Conservation (phyloP, 1,140 invertebrate species). For the Philotrypesis tridentata region DNA sequence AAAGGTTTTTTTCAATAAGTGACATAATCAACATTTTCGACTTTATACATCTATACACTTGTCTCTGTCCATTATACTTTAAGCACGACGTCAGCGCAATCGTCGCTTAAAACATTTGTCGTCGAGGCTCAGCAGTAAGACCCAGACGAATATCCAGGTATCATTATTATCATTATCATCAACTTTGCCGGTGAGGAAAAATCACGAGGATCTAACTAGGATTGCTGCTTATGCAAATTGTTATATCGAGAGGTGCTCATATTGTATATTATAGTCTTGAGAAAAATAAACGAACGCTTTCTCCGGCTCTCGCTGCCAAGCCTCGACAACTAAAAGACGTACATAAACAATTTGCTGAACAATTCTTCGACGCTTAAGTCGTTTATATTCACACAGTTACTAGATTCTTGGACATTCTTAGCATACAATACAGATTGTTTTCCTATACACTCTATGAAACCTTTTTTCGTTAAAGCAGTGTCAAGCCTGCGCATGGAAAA, state of each 20-base stretch:
- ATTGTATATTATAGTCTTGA: not conserved
- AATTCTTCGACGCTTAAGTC: slow-evolving; percentile 20
- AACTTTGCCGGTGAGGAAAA: not conserved
- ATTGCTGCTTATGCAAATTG: not conserved
- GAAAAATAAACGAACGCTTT: not conserved
- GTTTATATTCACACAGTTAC: slow-evolving; percentile 35
- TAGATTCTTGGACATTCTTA: slow-evolving; percentile 36
- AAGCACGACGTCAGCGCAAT: slow-evolving; percentile 13
- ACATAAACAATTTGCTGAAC: slow-evolving; percentile 41
- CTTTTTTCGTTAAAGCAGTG: not conserved
- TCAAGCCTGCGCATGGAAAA: not conserved
- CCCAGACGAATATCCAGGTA: not conserved
- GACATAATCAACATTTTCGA: slow-evolving; percentile 48
- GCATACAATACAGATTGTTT: slow-evolving; percentile 43
- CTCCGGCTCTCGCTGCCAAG: slow-evolving; percentile 24
- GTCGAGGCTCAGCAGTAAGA: slow-evolving; percentile 29
- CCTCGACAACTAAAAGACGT: slow-evolving; percentile 30
- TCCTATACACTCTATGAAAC: slow-evolving; percentile 35
- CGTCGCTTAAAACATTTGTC: slow-evolving; percentile 13
- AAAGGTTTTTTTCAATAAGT: slow-evolving; percentile 50
- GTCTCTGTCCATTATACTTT: slow-evolving; percentile 26
- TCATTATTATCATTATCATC: not conserved
- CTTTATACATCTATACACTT: slow-evolving; percentile 55
- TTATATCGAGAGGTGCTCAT: not conserved
- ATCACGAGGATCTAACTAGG: not conserved